Evolutionary conservation across 1,140 invertebrate species (phyloP), one percentile per base, ranked within the genome.

Genomic region (Aphidius gifuensis): DNA sequence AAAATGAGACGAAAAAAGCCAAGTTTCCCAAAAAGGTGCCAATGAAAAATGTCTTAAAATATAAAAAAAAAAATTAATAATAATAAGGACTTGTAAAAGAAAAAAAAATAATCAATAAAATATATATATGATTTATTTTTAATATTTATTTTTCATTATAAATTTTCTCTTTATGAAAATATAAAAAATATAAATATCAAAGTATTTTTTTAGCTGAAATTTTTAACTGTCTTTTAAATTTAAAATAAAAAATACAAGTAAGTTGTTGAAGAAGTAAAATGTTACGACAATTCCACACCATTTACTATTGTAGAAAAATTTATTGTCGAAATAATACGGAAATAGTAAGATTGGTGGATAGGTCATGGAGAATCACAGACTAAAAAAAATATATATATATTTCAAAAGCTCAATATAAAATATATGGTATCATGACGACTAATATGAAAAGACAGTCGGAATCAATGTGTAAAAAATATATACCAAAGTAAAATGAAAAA

Each of bases 321-420:
- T 68, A 70, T 71, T 58, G 61, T 60, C 57, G 63, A 69, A 73
- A 69, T 71, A 73, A 71, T 71, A 66, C 58, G 64, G 54, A 69
- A 68, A 69, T 69, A 66, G 69, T 65, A 66, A 67, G 62, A 68
- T 65, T 64, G 61, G 40, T 55, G 43, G n/a, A 43, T 42, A 44
- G 53, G 23, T 32, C 23, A 32, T 32, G 23, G 23, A 32, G 4
- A 32, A 32, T 32, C 40, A 55, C 9, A 40, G 48, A 58, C 38
- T 50, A 5, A 32, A 45, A 45, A 51, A 59, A 49, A n/a, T 51
- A 32, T 11, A n/a, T 43, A 56, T 39, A 58, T 21, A 23, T 42
- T 50, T 32, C 50, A 50, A 46, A 6, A 38, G 8, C 23, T 32
- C 23, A 45, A 51, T 49, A 49, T 40, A 60, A 21, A 39, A 45